A percentile compares a stretch with the other conserved stretches of the same genome.
phyloP scores from a whole-genome alignment of 2,888 invertebrate genomes.

The Aquatica leii region DNA sequence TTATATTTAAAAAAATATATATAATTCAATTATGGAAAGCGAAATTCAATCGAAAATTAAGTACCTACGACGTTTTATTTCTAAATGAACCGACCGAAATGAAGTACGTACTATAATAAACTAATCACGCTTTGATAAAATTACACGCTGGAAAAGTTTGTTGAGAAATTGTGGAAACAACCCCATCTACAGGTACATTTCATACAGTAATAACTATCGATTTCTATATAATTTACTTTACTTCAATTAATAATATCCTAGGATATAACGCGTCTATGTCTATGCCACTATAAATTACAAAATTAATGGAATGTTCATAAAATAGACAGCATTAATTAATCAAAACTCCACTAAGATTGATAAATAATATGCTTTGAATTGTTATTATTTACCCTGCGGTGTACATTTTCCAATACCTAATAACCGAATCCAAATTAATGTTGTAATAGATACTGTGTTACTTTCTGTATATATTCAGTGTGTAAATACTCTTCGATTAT shows the following conservation, averaged over 20 bases:
- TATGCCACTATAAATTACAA: no score
- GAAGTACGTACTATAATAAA: constrained; percentile 21
- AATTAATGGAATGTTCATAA: no score
- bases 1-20: not conserved
- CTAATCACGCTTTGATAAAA: constrained; percentile 19
- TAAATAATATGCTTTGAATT: no score
- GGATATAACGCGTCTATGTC: no score
- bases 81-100: constrained; percentile 26
- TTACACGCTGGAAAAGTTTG: constrained; percentile 12
- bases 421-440: no score
- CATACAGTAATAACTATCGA: constrained; percentile 2
- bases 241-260: not conserved
- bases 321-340: no score
- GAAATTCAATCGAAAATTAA: constrained; percentile 4
- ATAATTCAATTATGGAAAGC: not conserved
- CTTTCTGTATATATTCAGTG: no score
- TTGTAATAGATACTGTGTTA: no score
- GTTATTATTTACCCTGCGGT: no score
- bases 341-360: no score
- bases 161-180: constrained; percentile 25
- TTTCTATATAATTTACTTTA: not conserved
- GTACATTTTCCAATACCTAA: no score
- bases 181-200: constrained; percentile 25
- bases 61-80: constrained; percentile 14
- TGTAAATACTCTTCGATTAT: no score